Conservation (phyloP, 2,113 vertebrate species). For the Centropus unirufus region DNA sequence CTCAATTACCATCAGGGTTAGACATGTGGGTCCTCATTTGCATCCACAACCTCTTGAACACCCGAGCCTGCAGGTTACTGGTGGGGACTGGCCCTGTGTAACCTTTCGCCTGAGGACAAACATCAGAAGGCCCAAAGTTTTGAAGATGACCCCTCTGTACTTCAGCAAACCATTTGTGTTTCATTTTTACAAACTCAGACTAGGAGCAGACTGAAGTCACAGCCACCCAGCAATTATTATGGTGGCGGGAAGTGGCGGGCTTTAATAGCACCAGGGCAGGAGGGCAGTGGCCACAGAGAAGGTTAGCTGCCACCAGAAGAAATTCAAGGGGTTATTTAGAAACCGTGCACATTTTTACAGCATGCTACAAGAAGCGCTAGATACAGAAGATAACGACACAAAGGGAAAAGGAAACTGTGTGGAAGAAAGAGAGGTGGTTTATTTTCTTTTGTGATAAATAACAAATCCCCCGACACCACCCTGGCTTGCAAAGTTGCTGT, state of each 20-base stretch:
- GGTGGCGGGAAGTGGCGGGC: not conserved
- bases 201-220: not conserved
- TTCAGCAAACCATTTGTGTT: not conserved
- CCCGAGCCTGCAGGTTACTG: not conserved
- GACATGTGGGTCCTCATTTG: not conserved
- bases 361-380: not conserved
- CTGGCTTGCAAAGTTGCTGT: not conserved
- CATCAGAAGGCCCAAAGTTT: not conserved
- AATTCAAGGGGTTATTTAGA: not conserved
- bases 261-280: not conserved
- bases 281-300: not conserved
- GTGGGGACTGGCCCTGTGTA: not conserved
- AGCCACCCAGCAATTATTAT: not conserved
- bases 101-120: not conserved
- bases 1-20: not conserved
- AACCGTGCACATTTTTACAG: not conserved
- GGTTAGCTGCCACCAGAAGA: slow-evolving; percentile 11
- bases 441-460: not conserved
- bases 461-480: not conserved
- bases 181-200: not conserved
- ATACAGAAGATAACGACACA: not conserved
- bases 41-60: not conserved
- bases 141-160: not conserved
- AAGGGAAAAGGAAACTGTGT: slow-evolving; percentile 5
- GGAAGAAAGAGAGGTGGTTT: not conserved